Evolutionary conservation across 2,797 vertebrate genomes (phyloP).

Genomic region (Betta splendens): DNA sequence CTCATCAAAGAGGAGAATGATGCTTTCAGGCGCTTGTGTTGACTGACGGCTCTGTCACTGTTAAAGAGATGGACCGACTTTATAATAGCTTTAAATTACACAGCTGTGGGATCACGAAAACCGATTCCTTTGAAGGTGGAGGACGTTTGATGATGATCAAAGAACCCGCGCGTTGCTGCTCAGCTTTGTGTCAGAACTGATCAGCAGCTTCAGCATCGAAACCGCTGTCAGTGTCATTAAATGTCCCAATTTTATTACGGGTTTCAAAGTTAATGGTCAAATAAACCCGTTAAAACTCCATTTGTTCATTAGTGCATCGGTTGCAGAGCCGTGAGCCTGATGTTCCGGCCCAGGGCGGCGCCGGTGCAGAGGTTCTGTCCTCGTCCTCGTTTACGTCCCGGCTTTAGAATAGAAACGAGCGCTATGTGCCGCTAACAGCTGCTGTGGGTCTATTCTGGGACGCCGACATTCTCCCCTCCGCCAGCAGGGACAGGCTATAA

Average conservation of each 20-base stretch:
- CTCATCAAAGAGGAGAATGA: neutral
- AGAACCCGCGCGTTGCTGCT: neutral
- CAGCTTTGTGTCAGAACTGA: too few species aligned
- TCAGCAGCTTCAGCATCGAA: too few species aligned
- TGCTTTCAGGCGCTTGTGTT: neutral
- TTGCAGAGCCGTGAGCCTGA: too few species aligned
- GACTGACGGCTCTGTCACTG: conserved; percentile 2
- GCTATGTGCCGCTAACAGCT: conserved; percentile 56
- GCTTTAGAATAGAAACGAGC: conserved; percentile 58
- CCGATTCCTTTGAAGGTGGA: neutral
- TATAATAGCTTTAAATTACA: neutral
- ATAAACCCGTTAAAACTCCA: too few species aligned
- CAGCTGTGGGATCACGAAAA: neutral
- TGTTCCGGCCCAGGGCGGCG: too few species aligned
- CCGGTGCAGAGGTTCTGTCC: conserved; percentile 3
- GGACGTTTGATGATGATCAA: conserved; percentile 22
- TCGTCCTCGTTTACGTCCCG: conserved; percentile 16
- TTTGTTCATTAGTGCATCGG: too few species aligned
- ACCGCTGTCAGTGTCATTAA: too few species aligned
- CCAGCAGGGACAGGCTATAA: conserved; percentile 73
- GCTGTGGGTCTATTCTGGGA: conserved; percentile 81
- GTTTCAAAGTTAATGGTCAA: too few species aligned
- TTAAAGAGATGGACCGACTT: conserved; percentile 21
- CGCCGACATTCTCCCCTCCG: conserved; percentile 59
- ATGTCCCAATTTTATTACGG: too few species aligned